Conservation (phyloP, 2,113 vertebrate genomes). For the Protobothrops mucrosquamatus region DNA sequence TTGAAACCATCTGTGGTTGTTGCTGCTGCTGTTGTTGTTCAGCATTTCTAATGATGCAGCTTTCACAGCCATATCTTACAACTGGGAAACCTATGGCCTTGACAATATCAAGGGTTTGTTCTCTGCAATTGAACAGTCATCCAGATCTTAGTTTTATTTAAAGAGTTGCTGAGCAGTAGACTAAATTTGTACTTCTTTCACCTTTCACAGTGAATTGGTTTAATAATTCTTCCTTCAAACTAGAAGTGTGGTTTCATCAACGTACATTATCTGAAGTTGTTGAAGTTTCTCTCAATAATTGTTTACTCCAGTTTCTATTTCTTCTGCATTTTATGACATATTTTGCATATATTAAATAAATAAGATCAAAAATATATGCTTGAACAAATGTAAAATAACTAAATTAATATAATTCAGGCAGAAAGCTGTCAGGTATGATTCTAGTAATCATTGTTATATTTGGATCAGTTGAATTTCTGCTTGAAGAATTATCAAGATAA, state of each 20-base stretch:
- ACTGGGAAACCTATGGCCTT: background rate
- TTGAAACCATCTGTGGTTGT: background rate
- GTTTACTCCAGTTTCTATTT: background rate
- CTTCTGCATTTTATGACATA: background rate
- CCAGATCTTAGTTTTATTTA: background rate
- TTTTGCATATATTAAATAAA: background rate
- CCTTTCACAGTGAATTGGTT: background rate
- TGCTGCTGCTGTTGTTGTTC: background rate
- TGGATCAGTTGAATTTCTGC: background rate
- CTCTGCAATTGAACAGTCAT: background rate
- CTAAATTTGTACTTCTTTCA: background rate
- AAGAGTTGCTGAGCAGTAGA: background rate
- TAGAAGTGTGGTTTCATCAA: background rate
- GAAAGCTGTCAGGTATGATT: background rate
- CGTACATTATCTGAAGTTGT: background rate
- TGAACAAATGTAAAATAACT: background rate
- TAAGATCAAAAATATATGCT: background rate
- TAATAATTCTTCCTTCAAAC: background rate
- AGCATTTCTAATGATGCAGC: background rate
- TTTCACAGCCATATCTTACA: background rate
- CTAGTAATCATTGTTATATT: background rate
- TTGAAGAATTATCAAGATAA: background rate
- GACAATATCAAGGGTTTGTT: background rate
- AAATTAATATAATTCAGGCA: background rate
- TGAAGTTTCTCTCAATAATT: background rate